Conservation (phyloP, 2,113 vertebrate species). For the Nipponia nippon region DNA sequence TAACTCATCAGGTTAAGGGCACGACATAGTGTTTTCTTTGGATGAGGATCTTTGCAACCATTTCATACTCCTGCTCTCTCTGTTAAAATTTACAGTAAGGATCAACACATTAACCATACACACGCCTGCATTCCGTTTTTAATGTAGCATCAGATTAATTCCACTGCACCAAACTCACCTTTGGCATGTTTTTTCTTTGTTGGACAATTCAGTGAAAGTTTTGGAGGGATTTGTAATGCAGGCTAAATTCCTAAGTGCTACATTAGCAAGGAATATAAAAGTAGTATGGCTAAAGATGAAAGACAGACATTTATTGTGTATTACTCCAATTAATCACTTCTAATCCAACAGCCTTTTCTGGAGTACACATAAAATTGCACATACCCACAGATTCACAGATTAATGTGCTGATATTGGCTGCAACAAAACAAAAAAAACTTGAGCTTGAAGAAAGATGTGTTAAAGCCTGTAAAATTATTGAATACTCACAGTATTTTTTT, state of each 20-base stretch:
- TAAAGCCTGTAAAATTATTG: not conserved
- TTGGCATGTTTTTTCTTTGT: not conserved
- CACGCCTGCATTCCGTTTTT: not conserved
- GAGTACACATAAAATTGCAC: not conserved
- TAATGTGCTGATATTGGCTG: not conserved
- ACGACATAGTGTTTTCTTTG: not conserved
- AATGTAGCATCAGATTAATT: not conserved
- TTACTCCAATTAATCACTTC: not conserved
- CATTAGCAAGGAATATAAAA: not conserved
- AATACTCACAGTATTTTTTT: not conserved
- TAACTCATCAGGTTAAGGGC: not conserved
- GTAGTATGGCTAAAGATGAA: not conserved
- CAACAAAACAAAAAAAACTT: not conserved
- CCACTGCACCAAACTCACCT: not conserved
- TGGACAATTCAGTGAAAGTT: not conserved
- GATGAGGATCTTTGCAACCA: not conserved
- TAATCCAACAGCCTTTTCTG: not conserved
- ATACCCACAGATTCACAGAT: not conserved
- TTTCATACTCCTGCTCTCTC: not conserved
- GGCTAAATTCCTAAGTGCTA: not conserved
- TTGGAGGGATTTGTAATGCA: not conserved
- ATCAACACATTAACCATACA: not conserved
- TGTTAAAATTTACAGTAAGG: not conserved
- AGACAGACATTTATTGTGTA: not conserved
- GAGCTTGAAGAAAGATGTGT: not conserved